Percentiles rank a stretch among this genome's conserved stretches.
phyloP scores from a whole-genome alignment of 2,797 vertebrate genomes.

The Propithecus perrieri region DNA sequence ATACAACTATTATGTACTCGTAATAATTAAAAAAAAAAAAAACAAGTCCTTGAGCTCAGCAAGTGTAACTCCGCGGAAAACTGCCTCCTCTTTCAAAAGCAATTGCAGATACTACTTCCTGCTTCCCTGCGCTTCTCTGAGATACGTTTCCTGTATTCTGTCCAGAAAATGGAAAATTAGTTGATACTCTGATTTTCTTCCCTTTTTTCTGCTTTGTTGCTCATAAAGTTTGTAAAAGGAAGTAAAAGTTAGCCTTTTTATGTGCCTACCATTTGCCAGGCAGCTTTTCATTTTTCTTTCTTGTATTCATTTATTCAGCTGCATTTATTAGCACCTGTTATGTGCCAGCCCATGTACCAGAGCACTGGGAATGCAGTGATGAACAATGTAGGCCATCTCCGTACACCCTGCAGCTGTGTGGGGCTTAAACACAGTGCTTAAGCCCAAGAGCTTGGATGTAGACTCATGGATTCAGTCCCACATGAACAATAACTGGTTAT shows the following conservation, averaged over 20 bases:
- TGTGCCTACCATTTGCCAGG: neutral
- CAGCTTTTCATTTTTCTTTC: neutral
- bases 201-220: neutral
- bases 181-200: neutral
- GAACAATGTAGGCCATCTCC: accelerated
- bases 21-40: neutral
- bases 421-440: too few species aligned
- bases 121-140: neutral
- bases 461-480: neutral
- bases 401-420: accelerated
- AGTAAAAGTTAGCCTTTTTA: neutral
- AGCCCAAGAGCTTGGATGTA: neutral
- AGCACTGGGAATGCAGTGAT: neutral
- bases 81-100: neutral
- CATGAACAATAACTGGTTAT: neutral
- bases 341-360: neutral
- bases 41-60: constrained; percentile 15
- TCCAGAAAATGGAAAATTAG: neutral
- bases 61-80: neutral
- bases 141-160: neutral
- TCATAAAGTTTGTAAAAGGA: neutral
- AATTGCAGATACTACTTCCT: neutral
- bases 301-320: neutral
- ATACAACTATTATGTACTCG: neutral
- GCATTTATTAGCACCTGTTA: neutral